A percentile compares a stretch with the other conserved stretches of the same genome.
Evolutionary conservation across 2,888 invertebrate genomes (phyloP).

Genomic region (Oscheius sp.): DNA sequence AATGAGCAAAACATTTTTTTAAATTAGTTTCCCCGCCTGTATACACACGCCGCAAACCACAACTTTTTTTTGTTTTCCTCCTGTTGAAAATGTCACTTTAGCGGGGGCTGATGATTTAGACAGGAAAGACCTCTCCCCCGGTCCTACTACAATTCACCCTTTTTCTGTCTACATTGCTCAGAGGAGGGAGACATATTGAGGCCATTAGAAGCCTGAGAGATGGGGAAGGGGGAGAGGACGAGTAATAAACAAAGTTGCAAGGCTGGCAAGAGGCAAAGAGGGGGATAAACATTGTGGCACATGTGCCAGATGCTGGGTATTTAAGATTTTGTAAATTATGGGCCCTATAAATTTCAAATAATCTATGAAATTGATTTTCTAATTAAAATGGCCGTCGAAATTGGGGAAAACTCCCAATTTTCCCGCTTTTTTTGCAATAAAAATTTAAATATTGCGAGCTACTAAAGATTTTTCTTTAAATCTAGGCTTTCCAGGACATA

Average conservation of each 20-base stretch:
- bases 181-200: not conserved
- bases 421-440: too few species aligned
- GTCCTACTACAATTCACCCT: not conserved
- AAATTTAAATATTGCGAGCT: too few species aligned
- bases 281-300: not conserved
- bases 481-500: not conserved
- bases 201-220: too few species aligned
- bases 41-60: not conserved
- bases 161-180: not conserved
- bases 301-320: slow-evolving; percentile 18
- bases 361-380: too few species aligned
- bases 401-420: too few species aligned
- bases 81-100: not conserved
- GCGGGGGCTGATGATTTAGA: not conserved
- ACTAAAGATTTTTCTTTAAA: too few species aligned
- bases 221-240: not conserved
- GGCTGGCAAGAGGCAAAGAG: slow-evolving; percentile 8
- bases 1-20: too few species aligned
- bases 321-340: too few species aligned
- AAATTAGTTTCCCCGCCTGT: too few species aligned
- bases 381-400: too few species aligned
- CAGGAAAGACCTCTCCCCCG: not conserved
- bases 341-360: too few species aligned
- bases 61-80: not conserved
- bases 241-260: slow-evolving; percentile 16